These are phyloP conservation scores for Myzus persicae DNA, from an alignment of 1,140 invertebrate genomes.

Conservation along the genomic window DNA sequence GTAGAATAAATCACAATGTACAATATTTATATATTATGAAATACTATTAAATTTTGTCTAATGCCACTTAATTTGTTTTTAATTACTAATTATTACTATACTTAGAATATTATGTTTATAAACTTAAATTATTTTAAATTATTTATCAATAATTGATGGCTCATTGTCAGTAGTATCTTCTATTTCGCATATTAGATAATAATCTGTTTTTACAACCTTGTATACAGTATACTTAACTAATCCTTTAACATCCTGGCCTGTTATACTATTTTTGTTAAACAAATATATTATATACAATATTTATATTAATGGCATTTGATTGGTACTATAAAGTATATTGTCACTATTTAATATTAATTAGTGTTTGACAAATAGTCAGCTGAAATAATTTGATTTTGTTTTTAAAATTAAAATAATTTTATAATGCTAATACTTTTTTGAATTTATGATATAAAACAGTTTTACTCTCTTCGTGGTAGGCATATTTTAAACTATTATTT, in stretches of 20 bases:
- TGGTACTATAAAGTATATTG: not conserved
- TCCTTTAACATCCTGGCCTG: not conserved
- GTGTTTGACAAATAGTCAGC: not conserved
- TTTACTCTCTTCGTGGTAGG: not conserved
- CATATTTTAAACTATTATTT: not conserved
- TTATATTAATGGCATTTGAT: not conserved
- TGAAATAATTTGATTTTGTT: not conserved
- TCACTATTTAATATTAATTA: not conserved
- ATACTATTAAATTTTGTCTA: not conserved
- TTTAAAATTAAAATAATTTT: too few relatives aligned
- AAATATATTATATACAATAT: not conserved
- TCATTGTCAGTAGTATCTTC: not conserved
- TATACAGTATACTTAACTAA: not conserved
- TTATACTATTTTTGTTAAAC: not conserved
- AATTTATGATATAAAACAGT: not conserved
- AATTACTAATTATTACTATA: not conserved
- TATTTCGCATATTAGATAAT: not conserved
- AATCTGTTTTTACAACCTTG: not conserved
- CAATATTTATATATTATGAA: not conserved
- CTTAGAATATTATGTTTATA: not conserved
- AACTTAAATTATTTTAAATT: slow-evolving; percentile 8
- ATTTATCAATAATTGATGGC: not conserved
- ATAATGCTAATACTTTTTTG: not conserved
- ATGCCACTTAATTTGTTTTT: not conserved
- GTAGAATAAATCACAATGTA: not conserved